phyloP scores from a whole-genome alignment of 2,888 invertebrate species.

The Eupithecia subumbrata region DNA sequence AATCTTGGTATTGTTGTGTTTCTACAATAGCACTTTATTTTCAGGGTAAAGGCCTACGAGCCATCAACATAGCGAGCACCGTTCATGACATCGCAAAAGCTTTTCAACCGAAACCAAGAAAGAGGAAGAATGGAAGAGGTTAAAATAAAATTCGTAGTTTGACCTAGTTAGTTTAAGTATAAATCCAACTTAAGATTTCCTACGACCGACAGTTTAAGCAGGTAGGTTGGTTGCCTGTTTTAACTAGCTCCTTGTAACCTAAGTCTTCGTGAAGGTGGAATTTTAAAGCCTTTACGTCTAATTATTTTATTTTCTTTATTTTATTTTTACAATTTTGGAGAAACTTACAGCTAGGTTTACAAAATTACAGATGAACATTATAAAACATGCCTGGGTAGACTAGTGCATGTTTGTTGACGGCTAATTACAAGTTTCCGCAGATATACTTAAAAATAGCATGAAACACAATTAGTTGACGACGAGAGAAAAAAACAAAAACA shows the following conservation, averaged over 20 bases:
- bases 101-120: conserved; percentile 48
- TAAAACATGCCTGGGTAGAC: too few species aligned
- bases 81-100: conserved; percentile 58
- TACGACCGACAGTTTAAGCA: neutral
- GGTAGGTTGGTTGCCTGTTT: neutral
- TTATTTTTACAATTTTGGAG: too few species aligned
- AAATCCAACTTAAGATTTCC: neutral
- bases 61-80: conserved; percentile 60
- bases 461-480: too few species aligned
- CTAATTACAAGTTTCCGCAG: too few species aligned
- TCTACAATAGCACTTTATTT: conserved; percentile 42
- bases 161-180: neutral
- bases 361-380: too few species aligned
- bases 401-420: too few species aligned
- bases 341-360: too few species aligned
- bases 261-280: neutral
- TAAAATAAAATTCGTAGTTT: neutral
- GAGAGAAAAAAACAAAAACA: too few species aligned
- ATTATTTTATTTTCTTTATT: too few species aligned
- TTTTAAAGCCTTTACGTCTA: neutral
- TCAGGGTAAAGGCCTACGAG: conserved; percentile 62
- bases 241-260: neutral
- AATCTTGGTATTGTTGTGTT: conserved; percentile 26
- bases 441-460: too few species aligned
- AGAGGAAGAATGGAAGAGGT: conserved; percentile 46